These are phyloP conservation scores for Tenrec ecaudatus DNA, from an alignment of 2,113 vertebrate species.

Conservation along the genomic window DNA sequence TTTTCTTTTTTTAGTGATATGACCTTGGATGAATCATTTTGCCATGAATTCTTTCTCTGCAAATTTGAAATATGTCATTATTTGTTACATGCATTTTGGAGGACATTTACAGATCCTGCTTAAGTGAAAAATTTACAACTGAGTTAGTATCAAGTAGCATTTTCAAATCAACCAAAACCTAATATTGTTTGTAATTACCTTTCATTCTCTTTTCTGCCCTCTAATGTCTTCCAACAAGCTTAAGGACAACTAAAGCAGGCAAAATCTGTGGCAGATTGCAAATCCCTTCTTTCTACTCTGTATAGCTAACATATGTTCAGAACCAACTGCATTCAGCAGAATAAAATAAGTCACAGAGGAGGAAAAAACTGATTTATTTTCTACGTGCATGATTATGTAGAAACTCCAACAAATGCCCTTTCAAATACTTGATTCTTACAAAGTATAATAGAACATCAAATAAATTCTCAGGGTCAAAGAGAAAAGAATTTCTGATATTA, in stretches of 20 bases:
- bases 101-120: constrained; percentile 30
- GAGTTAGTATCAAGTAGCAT: constrained; percentile 26
- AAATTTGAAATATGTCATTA: constrained; percentile 6
- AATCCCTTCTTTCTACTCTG: constrained; percentile 14
- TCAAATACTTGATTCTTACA: constrained; percentile 24
- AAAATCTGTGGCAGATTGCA: constrained; percentile 40
- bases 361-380: constrained; percentile 38
- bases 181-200: constrained; percentile 1
- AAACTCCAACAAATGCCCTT: constrained; percentile 19
- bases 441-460: background rate
- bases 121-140: background rate
- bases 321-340: constrained; percentile 55
- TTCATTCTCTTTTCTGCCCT: constrained; percentile 52
- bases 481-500: background rate
- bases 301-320: background rate
- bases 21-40: background rate
- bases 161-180: constrained; percentile 54
- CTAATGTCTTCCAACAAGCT: constrained; percentile 37
- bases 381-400: background rate
- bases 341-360: constrained; percentile 58
- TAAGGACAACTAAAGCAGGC: constrained; percentile 26
- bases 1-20: background rate
- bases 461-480: constrained; percentile 6
- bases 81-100: background rate
- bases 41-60: background rate